Conservation (phyloP, 2,113 vertebrate genomes). For the Tringa solitaria region DNA sequence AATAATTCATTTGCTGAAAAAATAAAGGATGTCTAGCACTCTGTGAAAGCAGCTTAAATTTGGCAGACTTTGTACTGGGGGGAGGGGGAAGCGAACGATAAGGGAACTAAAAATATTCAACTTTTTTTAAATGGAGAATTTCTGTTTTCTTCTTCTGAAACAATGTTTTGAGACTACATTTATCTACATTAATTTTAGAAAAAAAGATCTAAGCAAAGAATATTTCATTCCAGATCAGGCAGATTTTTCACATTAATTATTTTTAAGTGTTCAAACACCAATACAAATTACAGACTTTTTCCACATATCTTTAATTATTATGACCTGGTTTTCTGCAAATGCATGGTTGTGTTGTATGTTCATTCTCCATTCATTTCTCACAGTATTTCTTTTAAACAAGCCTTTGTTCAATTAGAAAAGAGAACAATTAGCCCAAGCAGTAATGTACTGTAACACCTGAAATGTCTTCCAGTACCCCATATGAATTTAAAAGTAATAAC, state of each 20-base stretch:
- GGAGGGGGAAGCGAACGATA: rapidly evolving
- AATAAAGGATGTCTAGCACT: background rate
- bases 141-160: background rate
- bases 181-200: background rate
- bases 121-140: background rate
- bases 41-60: background rate
- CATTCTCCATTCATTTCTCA: background rate
- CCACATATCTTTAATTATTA: background rate
- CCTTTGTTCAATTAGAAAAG: background rate
- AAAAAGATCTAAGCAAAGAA: background rate
- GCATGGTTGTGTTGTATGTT: background rate
- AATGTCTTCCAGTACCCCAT: background rate
- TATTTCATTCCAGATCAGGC: background rate
- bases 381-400: background rate
- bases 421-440: slow-evolving; percentile 5
- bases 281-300: background rate
- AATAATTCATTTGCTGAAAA: background rate
- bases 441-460: slow-evolving; percentile 3
- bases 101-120: background rate
- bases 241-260: background rate
- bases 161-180: background rate
- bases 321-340: background rate
- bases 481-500: slow-evolving; percentile 41
- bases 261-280: background rate
- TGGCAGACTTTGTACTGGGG: background rate